Evolutionary conservation across 1,140 invertebrate species (phyloP), one percentile per base, ranked within the genome.

Genomic region (Ceratoteleas bidentatus): DNA sequence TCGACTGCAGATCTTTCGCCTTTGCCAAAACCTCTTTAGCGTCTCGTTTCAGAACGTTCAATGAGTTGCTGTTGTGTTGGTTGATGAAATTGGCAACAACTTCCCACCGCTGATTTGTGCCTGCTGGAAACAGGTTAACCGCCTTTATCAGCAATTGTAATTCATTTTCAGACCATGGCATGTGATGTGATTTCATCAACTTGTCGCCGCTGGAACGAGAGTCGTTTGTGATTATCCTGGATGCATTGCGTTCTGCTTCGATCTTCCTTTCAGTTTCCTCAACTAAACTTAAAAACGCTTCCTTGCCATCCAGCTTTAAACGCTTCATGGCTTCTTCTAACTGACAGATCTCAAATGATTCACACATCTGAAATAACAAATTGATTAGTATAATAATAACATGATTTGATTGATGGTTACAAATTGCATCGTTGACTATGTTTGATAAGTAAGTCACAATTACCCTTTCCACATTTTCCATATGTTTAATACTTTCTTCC

Each of bases 81-180:
- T 98, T 98, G 11, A 99, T 95, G 88, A 98, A 99, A 87, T 97
- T 97, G 0, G 98, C 96, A 2, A 99, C 96, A 0, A 98, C 97
- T 70, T 99, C 98, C 98, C 98, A 99, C 83, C 97, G 93, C 87
- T 98, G 96, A 89, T 95, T 96, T 0, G 98, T 99, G 11, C 98
- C 98, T 47, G 98, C 97, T 0, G 98, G 98, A 89, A 99, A 99
- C 2, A 99, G 88, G 92, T 99, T 99, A 0, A 99, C 97, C 38
- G 97, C 98, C 90, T 99, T 99, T 14, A 99, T 98, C 0, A 99
- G 92, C 13, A 98, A 89, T 83, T 98, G 96, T 0, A 97, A 91
- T 85, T 99, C 97, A 61, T 94, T 93, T 57, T 94, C 93, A 14
- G 92, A 94, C 98, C 98, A 99, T 6, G 87, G 88, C 2, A 94